Conservation (phyloP, 1,140 invertebrate genomes). For the Babylonia areolata region DNA sequence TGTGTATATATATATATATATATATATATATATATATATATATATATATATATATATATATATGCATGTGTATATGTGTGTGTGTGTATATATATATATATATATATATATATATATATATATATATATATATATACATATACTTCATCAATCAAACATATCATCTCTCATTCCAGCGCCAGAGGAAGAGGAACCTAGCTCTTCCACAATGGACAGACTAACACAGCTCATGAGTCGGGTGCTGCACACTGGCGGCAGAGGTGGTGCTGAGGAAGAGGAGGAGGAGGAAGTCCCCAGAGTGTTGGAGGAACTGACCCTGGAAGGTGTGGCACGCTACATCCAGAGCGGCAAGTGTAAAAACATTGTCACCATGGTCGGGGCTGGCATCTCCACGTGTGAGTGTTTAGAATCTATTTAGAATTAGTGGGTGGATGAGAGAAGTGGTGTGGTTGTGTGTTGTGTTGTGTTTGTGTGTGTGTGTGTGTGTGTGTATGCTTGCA, state of each 20-base stretch:
- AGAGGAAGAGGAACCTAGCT: neutral
- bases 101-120: neutral
- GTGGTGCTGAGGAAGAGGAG: neutral
- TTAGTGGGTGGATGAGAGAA: too few species aligned
- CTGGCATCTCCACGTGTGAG: conserved; percentile 86
- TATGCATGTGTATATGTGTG: too few species aligned
- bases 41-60: too few species aligned
- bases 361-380: conserved; percentile 94
- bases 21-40: too few species aligned
- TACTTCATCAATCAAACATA: neutral
- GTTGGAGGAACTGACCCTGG: conserved; percentile 75
- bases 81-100: neutral
- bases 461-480: neutral
- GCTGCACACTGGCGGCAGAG: neutral
- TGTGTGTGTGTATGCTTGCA: too few species aligned
- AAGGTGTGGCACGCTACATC: conserved; percentile 85
- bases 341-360: conserved; percentile 86
- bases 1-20: too few species aligned
- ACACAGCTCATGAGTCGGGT: neutral
- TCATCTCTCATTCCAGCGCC: neutral
- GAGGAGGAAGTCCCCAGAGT: conserved; percentile 26
- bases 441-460: too few species aligned
- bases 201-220: neutral
- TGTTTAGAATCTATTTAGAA: too few species aligned
- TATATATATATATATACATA: neutral